A percentile compares a stretch with the other conserved stretches of the same genome.
These are phyloP conservation scores for Pyxicephalus adspersus DNA, from an alignment of 2,113 vertebrate species.

Conservation along the genomic window DNA sequence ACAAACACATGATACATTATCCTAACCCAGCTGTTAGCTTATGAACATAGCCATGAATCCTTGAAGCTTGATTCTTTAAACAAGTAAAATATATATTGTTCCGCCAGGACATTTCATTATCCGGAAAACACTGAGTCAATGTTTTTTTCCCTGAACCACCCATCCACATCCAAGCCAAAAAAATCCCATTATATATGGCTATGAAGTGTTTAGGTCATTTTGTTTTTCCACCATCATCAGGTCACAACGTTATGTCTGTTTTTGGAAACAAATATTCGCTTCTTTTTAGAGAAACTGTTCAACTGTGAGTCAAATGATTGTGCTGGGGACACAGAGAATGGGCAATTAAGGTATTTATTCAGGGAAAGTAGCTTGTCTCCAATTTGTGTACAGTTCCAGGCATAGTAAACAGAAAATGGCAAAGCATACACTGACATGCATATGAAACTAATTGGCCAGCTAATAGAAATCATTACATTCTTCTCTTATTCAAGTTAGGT, in stretches of 20 bases:
- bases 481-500: slow-evolving; percentile 3
- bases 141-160: slow-evolving; percentile 18
- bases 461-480: slow-evolving; percentile 28
- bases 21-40: background rate
- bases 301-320: background rate
- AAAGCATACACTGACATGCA: background rate
- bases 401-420: background rate
- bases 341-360: background rate
- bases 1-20: background rate
- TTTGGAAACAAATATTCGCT: background rate
- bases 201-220: slow-evolving; percentile 31
- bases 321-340: background rate
- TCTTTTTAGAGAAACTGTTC: background rate
- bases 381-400: slow-evolving; percentile 17
- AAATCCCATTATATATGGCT: slow-evolving; percentile 46
- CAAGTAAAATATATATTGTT: slow-evolving; percentile 36
- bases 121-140: slow-evolving; percentile 24
- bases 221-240: slow-evolving; percentile 25
- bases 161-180: slow-evolving; percentile 9
- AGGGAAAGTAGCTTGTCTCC: slow-evolving; percentile 17
- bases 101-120: slow-evolving; percentile 23
- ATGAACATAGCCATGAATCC: background rate
- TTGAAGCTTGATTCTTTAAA: slow-evolving; percentile 11
- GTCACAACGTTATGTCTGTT: background rate
- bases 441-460: slow-evolving; percentile 13